These are phyloP conservation scores for Orthonychiurus folsomi DNA, from an alignment of 2,888 invertebrate genomes.

Conservation along the genomic window DNA sequence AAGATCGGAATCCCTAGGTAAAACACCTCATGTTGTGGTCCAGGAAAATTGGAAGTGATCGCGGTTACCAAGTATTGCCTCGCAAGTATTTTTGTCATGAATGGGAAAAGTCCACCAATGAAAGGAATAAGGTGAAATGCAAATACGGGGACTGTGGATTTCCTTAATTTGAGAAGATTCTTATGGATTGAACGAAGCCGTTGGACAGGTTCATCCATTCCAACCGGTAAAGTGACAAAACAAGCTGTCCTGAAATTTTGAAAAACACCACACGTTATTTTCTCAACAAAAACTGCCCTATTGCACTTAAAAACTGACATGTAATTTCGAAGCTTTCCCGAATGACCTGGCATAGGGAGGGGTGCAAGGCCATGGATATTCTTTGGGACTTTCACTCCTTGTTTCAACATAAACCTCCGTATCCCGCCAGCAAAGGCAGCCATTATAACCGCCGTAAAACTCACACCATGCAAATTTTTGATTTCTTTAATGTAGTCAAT, in stretches of 20 bases:
- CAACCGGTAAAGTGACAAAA: slow-evolving; percentile 18
- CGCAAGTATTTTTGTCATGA: slow-evolving; percentile 13
- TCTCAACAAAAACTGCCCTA: too few relatives aligned
- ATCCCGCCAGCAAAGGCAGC: slow-evolving; percentile 21
- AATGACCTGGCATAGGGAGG: slow-evolving; percentile 11
- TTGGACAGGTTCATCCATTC: slow-evolving; percentile 9
- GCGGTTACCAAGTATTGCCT: slow-evolving; percentile 18
- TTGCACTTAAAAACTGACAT: slow-evolving; percentile 5
- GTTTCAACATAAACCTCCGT: slow-evolving; percentile 20
- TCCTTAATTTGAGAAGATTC: slow-evolving; percentile 14
- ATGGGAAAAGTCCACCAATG: slow-evolving; percentile 17
- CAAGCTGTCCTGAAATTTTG: slow-evolving; percentile 13
- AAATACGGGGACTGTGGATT: slow-evolving; percentile 16
- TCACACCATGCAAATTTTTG: slow-evolving; percentile 14
- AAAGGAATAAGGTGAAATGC: slow-evolving; percentile 13
- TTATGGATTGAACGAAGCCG: slow-evolving; percentile 8
- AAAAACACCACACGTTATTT: background rate
- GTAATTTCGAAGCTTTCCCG: slow-evolving; percentile 8
- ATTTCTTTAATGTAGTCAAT: slow-evolving; percentile 20
- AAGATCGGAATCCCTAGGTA: slow-evolving; percentile 16
- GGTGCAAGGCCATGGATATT: slow-evolving; percentile 8
- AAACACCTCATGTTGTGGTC: slow-evolving; percentile 11
- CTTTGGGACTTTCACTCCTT: slow-evolving; percentile 15
- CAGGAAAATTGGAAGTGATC: slow-evolving; percentile 19
- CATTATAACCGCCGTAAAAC: slow-evolving; percentile 17